Evolutionary conservation across 1,140 invertebrate genomes (phyloP), one percentile per base, ranked within the genome.

Genomic region (roundworm (Caenorhabditis elegans)): DNA sequence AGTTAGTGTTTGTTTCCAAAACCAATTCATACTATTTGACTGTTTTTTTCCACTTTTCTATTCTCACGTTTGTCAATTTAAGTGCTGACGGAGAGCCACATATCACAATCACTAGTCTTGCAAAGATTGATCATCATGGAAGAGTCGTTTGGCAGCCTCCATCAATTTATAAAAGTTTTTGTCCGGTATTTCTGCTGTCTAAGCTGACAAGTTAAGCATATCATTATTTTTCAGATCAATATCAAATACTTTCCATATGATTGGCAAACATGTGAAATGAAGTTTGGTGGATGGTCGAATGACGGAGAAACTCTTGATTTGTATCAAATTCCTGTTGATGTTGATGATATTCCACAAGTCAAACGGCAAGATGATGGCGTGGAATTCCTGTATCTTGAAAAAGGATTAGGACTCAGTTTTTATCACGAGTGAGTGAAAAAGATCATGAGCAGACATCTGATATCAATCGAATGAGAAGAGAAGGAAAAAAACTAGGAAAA

Each of bases 221-320:
- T 78, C 6, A n/a, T n/a, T 10, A 51, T 36, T 22, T 78, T 96
- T 90, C 94, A 97, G 92, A 97, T 98, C 86, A 94, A 98, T 91
- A 95, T 98, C 5, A 93, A 95, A 53, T 97, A 96, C 90, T 98
- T 98, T 91, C 93, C 93, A n/a, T 93, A 93, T 86, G 96, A 98
- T 90, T 93, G 95, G 90, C 96, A 98, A 90, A 94, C 94, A 28
- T 98, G 96, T 28, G 39, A 76, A 28, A 96, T 98, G 94, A 96
- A 96, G 90, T 98, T 98, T 88, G 97, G 96, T 10, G 97, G 95
- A 0, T 99, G 97, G 97, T 96, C 95, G 2, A 98, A 98, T 90
- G 96, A 98, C 89, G 96, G 65, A 34, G 43, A 80, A 46, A 51
- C 43, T n/a, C 48, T 81, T 2, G 82, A 83, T 31, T 31, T 83